Base-by-base conservation (phyloP, 2,888 invertebrate species). In the Amphipoea oculea region DNA sequence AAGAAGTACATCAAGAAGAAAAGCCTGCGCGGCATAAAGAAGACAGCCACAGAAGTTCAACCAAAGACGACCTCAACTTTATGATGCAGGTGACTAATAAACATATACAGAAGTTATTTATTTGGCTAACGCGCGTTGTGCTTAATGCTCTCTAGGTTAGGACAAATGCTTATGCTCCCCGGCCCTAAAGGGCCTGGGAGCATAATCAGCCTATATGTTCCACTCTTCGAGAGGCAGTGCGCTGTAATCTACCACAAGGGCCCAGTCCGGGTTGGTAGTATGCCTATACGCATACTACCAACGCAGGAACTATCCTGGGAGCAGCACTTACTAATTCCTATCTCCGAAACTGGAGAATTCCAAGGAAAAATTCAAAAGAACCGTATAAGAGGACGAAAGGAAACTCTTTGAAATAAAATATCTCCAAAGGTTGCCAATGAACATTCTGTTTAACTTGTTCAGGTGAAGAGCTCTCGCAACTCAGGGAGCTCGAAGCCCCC, bases 61-160 rank as follows among this genome's bases (percentile, higher is more conserved):
- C 95, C 42, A 97, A 96, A 91, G 97, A 97, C 57, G 97, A 97
- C 78, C 96, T 97, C 40, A 97, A 94, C 84, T 97, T 97, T 90
- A 92, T 97, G 90, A 97, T 97, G 90, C 97, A 97, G 96, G 97
- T 97, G 63, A 83, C 20, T 63, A 5, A 71, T 40, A 17, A 71
- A 62, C 20, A 62, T 42, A 62, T 20, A n/a, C 9, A 40, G 3
- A n/a, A 40, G 40, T 17, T 70, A 14, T 54, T 40, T n/a, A 57
- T 23, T 36, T 40, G 7, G 3, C 12, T 3, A 48, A 69, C 40
- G 40, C 40, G 40, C 40, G 40, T 42, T 42, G 40, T 42, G 40
- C 4, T 45, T 45, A 45, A 51, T 20, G 1, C 9, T 45, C 11
- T 48, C 36, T 51, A 7, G 51, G 14, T 36, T 54, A 36, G 14